phyloP scores from a whole-genome alignment of 2,797 vertebrate species.

The Halcyon leucocephala region DNA sequence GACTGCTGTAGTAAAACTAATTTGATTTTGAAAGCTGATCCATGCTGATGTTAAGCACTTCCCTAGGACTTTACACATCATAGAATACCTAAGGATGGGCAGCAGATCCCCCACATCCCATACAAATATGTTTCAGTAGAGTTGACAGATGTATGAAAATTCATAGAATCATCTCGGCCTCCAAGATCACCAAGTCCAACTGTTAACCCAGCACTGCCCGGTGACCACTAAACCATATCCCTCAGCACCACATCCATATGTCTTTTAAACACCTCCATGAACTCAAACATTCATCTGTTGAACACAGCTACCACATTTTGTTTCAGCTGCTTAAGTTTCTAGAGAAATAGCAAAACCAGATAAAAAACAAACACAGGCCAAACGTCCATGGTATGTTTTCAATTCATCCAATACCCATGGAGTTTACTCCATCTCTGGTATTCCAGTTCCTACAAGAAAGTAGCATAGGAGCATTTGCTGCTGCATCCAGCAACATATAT shows the following conservation, averaged over 20 bases:
- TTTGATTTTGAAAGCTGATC: background rate
- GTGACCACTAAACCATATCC: no score
- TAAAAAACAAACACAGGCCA: no score
- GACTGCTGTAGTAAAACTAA: background rate
- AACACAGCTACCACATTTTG: background rate
- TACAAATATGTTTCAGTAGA: no score
- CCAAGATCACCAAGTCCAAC: background rate
- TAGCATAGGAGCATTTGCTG: background rate
- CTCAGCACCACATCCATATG: background rate
- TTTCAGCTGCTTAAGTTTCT: background rate
- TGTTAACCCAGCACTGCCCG: background rate
- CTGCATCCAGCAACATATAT: background rate
- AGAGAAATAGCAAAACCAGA: background rate
- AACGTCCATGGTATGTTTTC: accelerated
- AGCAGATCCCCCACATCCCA: background rate
- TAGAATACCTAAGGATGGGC: background rate
- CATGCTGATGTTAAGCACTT: background rate
- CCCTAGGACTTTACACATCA: accelerated
- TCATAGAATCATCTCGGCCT: background rate
- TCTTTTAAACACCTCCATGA: background rate
- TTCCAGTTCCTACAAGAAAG: background rate
- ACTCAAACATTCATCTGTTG: background rate
- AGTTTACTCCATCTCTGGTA: background rate
- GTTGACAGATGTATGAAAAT: no score
- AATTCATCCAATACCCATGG: background rate